These are phyloP conservation scores for Pomacea maculata DNA, from an alignment of 1,140 invertebrate species.

Conservation along the genomic window DNA sequence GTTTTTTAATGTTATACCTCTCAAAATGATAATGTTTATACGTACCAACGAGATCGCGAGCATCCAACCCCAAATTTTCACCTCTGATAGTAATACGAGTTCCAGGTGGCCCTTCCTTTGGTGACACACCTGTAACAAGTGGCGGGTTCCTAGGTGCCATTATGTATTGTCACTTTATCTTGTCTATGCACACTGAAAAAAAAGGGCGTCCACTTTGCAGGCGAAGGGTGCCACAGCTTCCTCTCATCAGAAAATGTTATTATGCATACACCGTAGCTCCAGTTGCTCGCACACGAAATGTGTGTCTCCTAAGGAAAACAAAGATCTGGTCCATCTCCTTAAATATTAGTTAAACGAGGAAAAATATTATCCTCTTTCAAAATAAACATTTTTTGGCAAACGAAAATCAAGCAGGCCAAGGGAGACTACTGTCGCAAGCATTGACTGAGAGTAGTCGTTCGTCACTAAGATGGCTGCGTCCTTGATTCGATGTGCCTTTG, in stretches of 20 bases:
- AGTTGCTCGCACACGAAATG: neutral
- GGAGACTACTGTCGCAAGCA: neutral
- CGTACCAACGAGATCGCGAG: conserved; percentile 87
- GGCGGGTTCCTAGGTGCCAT: conserved; percentile 51
- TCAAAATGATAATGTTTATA: neutral
- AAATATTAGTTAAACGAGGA: neutral
- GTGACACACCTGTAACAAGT: conserved; percentile 93
- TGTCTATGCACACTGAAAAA: neutral
- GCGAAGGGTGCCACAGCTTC: no score
- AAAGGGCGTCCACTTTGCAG: neutral
- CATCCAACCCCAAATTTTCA: conserved; percentile 89
- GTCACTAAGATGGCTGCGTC: conserved; percentile 9
- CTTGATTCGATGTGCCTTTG: conserved; percentile 1
- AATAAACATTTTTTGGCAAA: neutral
- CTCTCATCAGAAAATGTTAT: no score
- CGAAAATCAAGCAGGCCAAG: neutral
- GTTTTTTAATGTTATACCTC: no score
- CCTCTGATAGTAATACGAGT: conserved; percentile 95
- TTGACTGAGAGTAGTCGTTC: neutral
- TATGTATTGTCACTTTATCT: neutral
- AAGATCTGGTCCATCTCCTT: neutral
- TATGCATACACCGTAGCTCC: no score
- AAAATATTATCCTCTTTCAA: neutral
- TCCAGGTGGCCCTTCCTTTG: conserved; percentile 96
- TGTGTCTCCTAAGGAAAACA: no score